Evolutionary conservation across 92 coral and sea anemone genomes (phyloP).

Genomic region (Meandrina meandrites): DNA sequence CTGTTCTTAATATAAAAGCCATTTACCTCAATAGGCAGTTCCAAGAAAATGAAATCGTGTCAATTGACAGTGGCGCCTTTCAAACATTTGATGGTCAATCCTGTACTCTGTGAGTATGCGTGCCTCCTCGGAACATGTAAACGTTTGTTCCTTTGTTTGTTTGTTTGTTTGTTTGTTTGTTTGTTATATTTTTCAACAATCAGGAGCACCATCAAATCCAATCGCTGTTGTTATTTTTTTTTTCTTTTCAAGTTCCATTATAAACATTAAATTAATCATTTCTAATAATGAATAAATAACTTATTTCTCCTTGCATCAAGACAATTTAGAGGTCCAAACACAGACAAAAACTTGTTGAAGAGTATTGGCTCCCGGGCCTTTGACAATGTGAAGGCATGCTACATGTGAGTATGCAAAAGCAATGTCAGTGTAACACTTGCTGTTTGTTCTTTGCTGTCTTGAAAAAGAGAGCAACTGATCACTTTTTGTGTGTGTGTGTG

Average conservation of each 20-base stretch:
- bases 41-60: conserved; percentile 72
- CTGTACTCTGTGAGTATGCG: conserved; percentile 76
- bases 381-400: conserved; percentile 58
- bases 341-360: conserved; percentile 57
- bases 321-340: conserved; percentile 25
- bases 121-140: not conserved
- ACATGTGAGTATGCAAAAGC: conserved; percentile 49
- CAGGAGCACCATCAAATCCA: no score
- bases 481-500: no score
- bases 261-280: no score
- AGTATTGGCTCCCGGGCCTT: conserved; percentile 66
- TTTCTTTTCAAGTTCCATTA: no score
- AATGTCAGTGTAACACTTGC: not conserved
- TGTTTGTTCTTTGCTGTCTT: not conserved
- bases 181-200: no score
- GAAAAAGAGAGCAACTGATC: not conserved
- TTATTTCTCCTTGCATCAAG: conserved; percentile 17
- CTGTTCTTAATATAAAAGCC: no score
- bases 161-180: no score
- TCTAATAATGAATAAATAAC: no score
- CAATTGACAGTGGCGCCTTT: conserved; percentile 80
- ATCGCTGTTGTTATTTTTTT: no score
- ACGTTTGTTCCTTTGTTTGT: no score
- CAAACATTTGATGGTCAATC: conserved; percentile 60
- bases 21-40: conserved; percentile 61